Conservation (phyloP, 2,888 invertebrate species). For the Pyrochroa serraticornis region DNA sequence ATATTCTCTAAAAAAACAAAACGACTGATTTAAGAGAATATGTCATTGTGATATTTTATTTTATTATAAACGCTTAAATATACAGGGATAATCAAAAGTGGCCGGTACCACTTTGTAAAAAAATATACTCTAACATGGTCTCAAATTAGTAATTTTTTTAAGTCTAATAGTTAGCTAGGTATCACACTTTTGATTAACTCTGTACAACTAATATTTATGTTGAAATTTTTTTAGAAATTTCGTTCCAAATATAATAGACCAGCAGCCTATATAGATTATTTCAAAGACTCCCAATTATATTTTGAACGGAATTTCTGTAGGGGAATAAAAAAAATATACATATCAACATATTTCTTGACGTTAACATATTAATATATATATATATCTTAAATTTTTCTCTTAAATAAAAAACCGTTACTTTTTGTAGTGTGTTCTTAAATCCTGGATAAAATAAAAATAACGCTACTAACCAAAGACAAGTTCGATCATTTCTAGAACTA, state of each 20-base stretch:
- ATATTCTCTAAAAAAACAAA: constrained; percentile 1
- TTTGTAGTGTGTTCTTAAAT: neutral
- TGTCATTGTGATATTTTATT: constrained; percentile 27
- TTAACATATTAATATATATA: too few species aligned
- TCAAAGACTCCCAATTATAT: neutral
- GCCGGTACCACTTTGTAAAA: too few species aligned
- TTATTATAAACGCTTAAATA: neutral
- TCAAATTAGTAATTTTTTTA: too few species aligned
- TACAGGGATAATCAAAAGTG: too few species aligned
- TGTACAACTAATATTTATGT: too few species aligned
- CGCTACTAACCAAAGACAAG: too few species aligned
- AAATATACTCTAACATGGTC: too few species aligned
- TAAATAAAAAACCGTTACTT: neutral
- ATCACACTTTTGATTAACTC: too few species aligned
- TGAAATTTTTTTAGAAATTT: neutral
- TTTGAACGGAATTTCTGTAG: constrained; percentile 9
- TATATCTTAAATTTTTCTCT: too few species aligned
- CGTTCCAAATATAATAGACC: constrained; percentile 5
- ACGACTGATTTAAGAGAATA: constrained; percentile 18
- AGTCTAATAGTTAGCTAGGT: too few species aligned
- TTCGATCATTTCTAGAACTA: too few species aligned
- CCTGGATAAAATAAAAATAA: neutral
- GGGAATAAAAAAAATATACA: constrained; percentile 24
- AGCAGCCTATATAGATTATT: neutral
- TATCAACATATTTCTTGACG: too few species aligned